These are phyloP conservation scores for Zosterops pallidus DNA, from an alignment of 2,113 vertebrate genomes.

Conservation along the genomic window DNA sequence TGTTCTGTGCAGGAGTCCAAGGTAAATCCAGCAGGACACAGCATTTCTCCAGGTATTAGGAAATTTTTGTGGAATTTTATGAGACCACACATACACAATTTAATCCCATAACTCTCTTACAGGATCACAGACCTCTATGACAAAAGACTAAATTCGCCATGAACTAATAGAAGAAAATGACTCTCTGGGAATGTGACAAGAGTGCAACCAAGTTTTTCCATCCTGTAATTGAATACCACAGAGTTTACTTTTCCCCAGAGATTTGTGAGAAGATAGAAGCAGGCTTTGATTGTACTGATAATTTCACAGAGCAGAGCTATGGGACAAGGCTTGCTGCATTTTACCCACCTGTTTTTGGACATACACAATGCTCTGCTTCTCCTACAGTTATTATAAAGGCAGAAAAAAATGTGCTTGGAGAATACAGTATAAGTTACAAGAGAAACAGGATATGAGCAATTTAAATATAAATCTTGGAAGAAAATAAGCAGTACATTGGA, in stretches of 20 bases:
- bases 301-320: neutral
- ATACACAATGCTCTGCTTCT: neutral
- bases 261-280: neutral
- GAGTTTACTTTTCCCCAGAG: neutral
- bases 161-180: neutral
- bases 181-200: neutral
- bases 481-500: neutral
- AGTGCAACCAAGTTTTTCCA: neutral
- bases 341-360: conserved; percentile 31
- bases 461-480: neutral
- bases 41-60: neutral
- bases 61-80: neutral
- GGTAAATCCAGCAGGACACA: neutral
- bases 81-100: neutral
- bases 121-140: neutral
- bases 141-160: neutral
- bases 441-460: neutral
- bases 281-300: neutral
- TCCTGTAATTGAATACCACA: neutral
- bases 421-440: neutral
- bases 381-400: neutral
- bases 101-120: neutral
- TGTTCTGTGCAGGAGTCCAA: neutral
- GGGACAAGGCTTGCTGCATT: neutral
- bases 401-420: neutral